Evolutionary conservation across 2,797 vertebrate species (phyloP).

Genomic region (Sardinella longiceps): DNA sequence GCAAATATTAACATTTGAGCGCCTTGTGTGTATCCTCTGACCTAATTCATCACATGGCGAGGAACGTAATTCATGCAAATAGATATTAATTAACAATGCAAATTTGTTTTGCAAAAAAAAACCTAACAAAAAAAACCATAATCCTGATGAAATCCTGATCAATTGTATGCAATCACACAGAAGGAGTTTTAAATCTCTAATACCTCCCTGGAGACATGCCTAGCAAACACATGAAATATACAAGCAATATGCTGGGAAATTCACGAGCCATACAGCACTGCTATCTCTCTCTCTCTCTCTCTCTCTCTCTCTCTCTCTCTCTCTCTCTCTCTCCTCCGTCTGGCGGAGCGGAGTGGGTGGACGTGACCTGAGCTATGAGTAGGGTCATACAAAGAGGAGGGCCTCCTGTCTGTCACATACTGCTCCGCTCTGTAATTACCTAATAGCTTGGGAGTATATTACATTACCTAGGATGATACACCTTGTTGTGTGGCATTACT

Average conservation of each 20-base stretch:
- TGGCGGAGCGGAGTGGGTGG: background rate
- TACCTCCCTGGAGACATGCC: background rate
- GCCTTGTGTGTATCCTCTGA: background rate
- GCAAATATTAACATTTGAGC: conserved; percentile 14
- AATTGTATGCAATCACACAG: background rate
- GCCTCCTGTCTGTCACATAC: background rate
- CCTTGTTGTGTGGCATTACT: background rate
- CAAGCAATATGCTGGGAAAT: background rate
- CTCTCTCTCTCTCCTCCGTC: background rate
- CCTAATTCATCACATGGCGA: conserved; percentile 13
- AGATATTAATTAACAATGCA: background rate
- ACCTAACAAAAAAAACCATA: too few relatives aligned
- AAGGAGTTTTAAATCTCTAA: background rate
- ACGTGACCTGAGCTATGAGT: conserved; percentile 6
- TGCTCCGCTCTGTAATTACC: background rate
- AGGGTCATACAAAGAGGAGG: background rate
- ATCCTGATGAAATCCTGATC: background rate
- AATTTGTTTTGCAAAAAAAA: background rate
- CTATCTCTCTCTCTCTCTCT: background rate
- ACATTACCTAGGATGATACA: background rate
- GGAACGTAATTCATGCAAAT: background rate
- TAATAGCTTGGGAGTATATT: background rate
- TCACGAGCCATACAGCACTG: background rate
- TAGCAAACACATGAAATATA: background rate
- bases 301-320: background rate